Base-by-base conservation (phyloP, 2,113 vertebrate species). In the Urocolius indicus region DNA sequence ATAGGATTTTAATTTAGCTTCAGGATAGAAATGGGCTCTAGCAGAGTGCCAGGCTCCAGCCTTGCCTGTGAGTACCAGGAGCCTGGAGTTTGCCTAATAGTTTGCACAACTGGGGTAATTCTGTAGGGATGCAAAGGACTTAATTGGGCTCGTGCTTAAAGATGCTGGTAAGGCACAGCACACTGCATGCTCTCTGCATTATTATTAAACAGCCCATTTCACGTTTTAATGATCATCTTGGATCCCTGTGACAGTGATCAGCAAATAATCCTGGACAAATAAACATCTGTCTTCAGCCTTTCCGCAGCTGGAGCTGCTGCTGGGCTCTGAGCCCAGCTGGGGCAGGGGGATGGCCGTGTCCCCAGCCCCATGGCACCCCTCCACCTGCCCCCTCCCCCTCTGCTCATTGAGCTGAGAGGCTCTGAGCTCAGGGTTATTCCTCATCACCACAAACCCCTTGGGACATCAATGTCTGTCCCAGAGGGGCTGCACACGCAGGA, bases 201-300 rank as follows among this genome's bases (percentile, higher is more conserved):
- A 11, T 93, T 96, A 96, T 96, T 96, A 93, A 96, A 79, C 96
- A 96, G 95, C 92, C 96, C 96, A 95, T 96, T 96, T 86, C 96
- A 43, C 93, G 93, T 96, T 95, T 95, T 96, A 96, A 97, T 92
- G 95, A 95, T 90, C 96, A 57, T 71, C 87, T 65, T 27, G 93
- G 88, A 93, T 95, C 91, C 14, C 87, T 48, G 17, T 62, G 86
- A 41, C 94, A 59, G 57, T 0, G 45, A 93, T 86, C 96, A 89
- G 93, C 91, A 65, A 95, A 93, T 73, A 95, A 84, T 62, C 75
- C 86, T 20, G 88, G 94, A 38, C 95, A 91, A 96, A 94, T 72
- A 81, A 96, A 94, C 93, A 55, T 77, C 94, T 86, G 94, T 87
- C 92, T 61, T 4, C 23, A 3, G 51, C 0, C 1, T 22, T 76